Percentiles rank a stretch among this genome's conserved stretches.
Conservation (phyloP, 1,140 invertebrate genomes). For the Phymastichus coffea region DNA sequence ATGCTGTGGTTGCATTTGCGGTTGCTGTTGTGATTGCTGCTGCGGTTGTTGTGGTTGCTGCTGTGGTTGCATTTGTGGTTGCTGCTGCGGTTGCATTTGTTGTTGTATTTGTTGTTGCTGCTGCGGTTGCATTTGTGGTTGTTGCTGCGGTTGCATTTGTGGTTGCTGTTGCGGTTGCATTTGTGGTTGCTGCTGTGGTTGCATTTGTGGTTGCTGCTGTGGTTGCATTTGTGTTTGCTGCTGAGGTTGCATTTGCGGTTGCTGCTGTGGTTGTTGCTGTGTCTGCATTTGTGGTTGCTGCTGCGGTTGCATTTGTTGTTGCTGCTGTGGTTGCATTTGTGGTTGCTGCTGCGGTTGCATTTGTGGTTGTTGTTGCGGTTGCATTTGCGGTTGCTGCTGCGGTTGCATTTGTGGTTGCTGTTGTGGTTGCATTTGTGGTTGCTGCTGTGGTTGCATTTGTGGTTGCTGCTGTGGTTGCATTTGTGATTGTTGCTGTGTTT, state of each 20-base stretch:
- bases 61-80: conserved; percentile 36
- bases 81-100: conserved; percentile 42
- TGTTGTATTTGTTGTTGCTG: conserved; percentile 45
- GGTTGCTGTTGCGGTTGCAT: conserved; percentile 42
- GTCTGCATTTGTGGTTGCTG: conserved; percentile 43
- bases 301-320: background rate
- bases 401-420: too few relatives aligned
- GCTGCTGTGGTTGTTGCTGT: conserved; percentile 45
- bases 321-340: conserved; percentile 17
- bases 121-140: conserved; percentile 43
- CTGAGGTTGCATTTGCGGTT: too few relatives aligned
- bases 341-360: conserved; percentile 30
- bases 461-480: conserved; percentile 48
- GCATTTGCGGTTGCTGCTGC: conserved; percentile 35
- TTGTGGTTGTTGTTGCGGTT: conserved; percentile 35
- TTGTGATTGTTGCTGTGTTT: conserved; percentile 42
- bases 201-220: conserved; percentile 29
- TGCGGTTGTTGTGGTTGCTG: conserved; percentile 37
- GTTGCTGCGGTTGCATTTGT: conserved; percentile 44
- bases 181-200: conserved; percentile 32
- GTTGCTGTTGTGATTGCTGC: conserved; percentile 43
- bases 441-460: conserved; percentile 44
- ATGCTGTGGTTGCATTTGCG: conserved; percentile 46
- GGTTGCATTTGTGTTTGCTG: too few relatives aligned
- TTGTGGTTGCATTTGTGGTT: conserved; percentile 29